Conservation (phyloP, 2,113 vertebrate genomes). For the Amazona guildingii region DNA sequence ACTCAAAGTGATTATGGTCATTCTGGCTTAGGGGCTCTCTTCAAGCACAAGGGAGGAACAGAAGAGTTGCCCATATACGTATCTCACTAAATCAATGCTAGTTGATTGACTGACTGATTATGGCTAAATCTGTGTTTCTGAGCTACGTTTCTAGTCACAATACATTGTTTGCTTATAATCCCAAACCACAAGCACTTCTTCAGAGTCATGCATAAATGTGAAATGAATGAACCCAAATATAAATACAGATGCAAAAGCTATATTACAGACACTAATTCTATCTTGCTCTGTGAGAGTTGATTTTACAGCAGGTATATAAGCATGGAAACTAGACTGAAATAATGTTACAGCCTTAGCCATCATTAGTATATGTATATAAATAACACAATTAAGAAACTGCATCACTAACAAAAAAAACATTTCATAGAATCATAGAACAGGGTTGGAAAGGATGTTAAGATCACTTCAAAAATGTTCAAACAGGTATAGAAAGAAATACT, state of each 20-base stretch:
- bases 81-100: background rate
- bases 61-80: rapidly evolving
- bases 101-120: background rate
- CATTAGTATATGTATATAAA: background rate
- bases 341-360: background rate
- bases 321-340: background rate
- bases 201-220: background rate
- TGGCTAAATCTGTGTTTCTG: background rate
- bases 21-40: background rate
- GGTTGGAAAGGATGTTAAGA: background rate
- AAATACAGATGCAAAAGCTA: background rate
- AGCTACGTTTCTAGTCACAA: background rate
- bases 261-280: background rate
- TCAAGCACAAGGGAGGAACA: background rate
- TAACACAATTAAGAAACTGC: background rate
- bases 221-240: background rate
- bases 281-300: background rate
- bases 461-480: background rate
- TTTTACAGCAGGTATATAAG: background rate
- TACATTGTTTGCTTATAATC: background rate
- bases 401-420: background rate
- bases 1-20: background rate
- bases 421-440: background rate
- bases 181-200: background rate
- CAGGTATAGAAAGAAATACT: background rate